Conservation (phyloP, 2,797 vertebrate species). For the Pristis pectinata region DNA sequence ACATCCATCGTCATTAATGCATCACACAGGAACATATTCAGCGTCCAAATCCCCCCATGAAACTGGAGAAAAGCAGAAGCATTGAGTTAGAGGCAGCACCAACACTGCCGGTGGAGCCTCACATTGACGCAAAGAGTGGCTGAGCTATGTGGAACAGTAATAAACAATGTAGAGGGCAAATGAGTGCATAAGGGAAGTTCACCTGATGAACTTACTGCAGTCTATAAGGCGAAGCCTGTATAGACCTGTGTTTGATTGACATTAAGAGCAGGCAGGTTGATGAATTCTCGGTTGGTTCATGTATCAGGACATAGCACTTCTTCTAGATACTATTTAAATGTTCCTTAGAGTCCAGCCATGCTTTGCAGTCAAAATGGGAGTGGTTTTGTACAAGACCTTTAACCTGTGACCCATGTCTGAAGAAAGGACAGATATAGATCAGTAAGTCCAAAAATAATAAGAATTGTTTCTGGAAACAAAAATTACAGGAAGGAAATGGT, state of each 20-base stretch:
- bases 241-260: background rate
- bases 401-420: background rate
- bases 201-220: background rate
- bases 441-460: background rate
- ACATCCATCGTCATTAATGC: slow-evolving; percentile 56
- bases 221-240: background rate
- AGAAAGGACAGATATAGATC: background rate
- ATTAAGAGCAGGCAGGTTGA: background rate
- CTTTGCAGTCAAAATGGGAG: background rate
- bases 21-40: slow-evolving; percentile 53
- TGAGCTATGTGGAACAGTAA: too few relatives aligned
- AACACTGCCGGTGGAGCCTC: background rate
- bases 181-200: background rate
- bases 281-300: background rate
- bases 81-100: background rate
- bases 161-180: background rate
- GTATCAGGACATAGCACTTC: background rate
- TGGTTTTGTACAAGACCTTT: background rate
- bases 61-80: slow-evolving; percentile 44
- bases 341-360: background rate
- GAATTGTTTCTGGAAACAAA: background rate
- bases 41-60: slow-evolving; percentile 54
- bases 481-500: background rate
- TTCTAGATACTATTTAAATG: background rate
- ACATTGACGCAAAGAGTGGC: background rate